Base-by-base conservation (phyloP, 2,113 vertebrate genomes). In the Eretmochelys imbricata region DNA sequence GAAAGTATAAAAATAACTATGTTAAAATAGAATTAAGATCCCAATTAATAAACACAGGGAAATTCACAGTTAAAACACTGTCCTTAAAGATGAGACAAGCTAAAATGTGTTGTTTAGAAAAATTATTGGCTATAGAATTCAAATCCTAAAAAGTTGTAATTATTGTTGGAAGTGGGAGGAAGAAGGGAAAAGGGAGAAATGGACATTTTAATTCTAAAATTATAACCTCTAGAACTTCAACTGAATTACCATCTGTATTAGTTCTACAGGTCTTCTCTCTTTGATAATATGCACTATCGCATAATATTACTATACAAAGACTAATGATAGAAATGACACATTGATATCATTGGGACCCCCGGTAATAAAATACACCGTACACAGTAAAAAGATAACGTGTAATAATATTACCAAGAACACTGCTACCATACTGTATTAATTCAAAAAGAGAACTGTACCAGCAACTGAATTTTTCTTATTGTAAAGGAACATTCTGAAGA, bases 71-170 rank as follows among this genome's bases (percentile, higher is more conserved):
- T 69, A 51, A 31, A 65, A 49, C 25, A 38, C 22, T 38, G 65
- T 38, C n/a, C n/a, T 72, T 38, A 72, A 72, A 38, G 65, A 72
- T 38, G 65, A 72, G 65, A 72, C 65, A 72, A 65, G 31, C 31
- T 65, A 31, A 35, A 65, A 72, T 48, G 25, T 1, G 90, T 25
- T 0, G 29, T 59, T 89, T 50, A 87, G 8, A 87, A 69, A 69
- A n/a, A 81, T 14, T 42, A 20, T 51, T 59, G 93, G 76, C 31
- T 92, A 89, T 38, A 89, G 79, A 92, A 87, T 65, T 83, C 22
- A 69, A 87, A 81, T 75, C 31, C 65, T 49, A 6, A 91, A 42
- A 31, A 89, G 4, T 14, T 80, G 38, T n/a, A 62, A 81, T 29
- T 10, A 80, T 81, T 85, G 51, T 84, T 62, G 89, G n/a, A 89